Evolutionary conservation across 2,797 vertebrate species (phyloP).

Genomic region (Chrysocyon brachyurus): DNA sequence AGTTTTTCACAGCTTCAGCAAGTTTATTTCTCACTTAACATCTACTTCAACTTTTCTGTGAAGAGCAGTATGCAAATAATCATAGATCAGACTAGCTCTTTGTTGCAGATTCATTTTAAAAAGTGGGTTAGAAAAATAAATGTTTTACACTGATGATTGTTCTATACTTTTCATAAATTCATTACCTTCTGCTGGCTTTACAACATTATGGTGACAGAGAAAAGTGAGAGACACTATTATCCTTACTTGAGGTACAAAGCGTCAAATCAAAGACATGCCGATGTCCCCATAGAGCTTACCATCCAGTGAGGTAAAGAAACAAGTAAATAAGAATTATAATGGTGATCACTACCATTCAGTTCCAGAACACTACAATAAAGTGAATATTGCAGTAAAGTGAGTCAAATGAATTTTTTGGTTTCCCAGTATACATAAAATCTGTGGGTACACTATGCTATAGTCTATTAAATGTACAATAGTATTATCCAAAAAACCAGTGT

Average conservation of each 20-base stretch:
- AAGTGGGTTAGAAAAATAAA: background rate
- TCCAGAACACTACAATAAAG: background rate
- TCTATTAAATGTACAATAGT: background rate
- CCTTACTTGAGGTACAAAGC: background rate
- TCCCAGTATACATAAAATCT: background rate
- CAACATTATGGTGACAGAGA: background rate
- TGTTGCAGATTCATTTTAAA: background rate
- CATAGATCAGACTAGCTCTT: background rate
- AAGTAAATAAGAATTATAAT: background rate
- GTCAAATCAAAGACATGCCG: background rate
- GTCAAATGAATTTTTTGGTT: background rate
- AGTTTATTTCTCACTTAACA: background rate
- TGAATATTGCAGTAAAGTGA: background rate
- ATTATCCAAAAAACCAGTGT: background rate
- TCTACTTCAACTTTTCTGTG: background rate
- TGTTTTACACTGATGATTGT: background rate
- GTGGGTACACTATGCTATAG: background rate
- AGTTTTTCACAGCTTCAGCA: background rate
- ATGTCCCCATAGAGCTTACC: background rate
- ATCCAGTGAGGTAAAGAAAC: background rate
- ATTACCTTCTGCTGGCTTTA: background rate
- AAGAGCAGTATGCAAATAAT: background rate
- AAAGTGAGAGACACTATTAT: background rate
- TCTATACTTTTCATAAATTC: background rate
- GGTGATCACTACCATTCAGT: background rate